phyloP scores from a whole-genome alignment of 2,797 vertebrate species.

The Lagodon rhomboides region DNA sequence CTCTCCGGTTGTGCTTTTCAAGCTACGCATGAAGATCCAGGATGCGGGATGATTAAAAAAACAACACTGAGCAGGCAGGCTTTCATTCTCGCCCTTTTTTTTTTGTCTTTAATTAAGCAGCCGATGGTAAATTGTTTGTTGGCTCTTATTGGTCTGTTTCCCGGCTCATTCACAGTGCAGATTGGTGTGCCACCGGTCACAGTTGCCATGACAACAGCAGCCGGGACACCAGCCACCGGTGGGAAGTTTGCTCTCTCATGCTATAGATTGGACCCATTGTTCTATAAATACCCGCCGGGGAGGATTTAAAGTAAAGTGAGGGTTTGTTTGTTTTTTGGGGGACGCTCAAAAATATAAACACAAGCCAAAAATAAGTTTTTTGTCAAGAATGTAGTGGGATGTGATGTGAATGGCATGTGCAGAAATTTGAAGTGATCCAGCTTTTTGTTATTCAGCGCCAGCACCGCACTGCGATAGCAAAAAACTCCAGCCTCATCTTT shows the following conservation, averaged over 20 bases:
- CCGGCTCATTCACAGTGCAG: constrained; percentile 10
- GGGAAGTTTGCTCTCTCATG: constrained; percentile 52
- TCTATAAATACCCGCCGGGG: constrained; percentile 24
- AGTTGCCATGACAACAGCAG: constrained; percentile 76
- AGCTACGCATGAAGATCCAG: not conserved
- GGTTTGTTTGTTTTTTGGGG: not conserved
- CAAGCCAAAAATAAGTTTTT: constrained; percentile 25
- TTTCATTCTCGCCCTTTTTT: constrained; percentile 22
- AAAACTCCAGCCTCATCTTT: constrained; percentile 72
- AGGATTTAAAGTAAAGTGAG: constrained; percentile 1
- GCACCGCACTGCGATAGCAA: constrained; percentile 51
- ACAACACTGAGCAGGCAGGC: not conserved
- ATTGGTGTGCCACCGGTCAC: constrained; percentile 27
- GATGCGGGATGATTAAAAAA: not conserved
- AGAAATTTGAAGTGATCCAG: constrained; percentile 52
- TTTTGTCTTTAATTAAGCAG: constrained; percentile 51
- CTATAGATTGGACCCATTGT: constrained; percentile 54
- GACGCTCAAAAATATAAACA: constrained; percentile 42
- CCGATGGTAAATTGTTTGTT: constrained; percentile 37
- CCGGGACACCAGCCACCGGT: constrained; percentile 25
- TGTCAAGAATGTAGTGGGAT: constrained; percentile 26
- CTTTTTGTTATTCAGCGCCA: constrained; percentile 68
- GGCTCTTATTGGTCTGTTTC: constrained; percentile 21
- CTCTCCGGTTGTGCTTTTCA: constrained; percentile 55
- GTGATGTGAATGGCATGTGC: constrained; percentile 50